A percentile compares a stretch with the other conserved stretches of the same genome.
phyloP scores from a whole-genome alignment of 2,113 vertebrate genomes.

The Hydrolagus affinis region DNA sequence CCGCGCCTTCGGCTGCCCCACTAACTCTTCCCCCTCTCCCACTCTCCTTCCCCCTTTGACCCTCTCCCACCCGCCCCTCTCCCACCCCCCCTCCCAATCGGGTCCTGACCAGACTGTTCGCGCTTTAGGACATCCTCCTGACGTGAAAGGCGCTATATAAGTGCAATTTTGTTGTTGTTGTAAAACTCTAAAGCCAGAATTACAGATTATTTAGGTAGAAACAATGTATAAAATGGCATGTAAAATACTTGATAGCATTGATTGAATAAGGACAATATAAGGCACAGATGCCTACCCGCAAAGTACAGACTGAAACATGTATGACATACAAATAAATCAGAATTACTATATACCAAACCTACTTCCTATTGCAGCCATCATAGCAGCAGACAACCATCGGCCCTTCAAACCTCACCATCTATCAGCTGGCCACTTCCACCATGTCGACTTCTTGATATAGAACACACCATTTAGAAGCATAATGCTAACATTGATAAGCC shows the following conservation, averaged over 20 bases:
- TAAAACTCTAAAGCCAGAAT: neutral
- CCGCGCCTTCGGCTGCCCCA: no score
- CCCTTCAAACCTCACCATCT: neutral
- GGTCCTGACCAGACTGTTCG: no score
- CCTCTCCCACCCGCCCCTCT: no score
- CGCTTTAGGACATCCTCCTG: no score
- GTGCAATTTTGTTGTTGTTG: no score
- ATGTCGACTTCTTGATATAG: neutral
- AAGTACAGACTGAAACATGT: slow-evolving; percentile 18
- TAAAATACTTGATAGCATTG: neutral
- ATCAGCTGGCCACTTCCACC: neutral
- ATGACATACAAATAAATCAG: accelerated
- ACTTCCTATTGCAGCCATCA: slow-evolving; percentile 10
- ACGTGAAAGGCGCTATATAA: no score
- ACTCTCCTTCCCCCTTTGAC: no score
- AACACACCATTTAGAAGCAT: neutral
- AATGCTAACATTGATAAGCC: slow-evolving; percentile 5
- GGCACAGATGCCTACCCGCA: neutral
- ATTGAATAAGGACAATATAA: neutral
- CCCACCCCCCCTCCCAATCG: no score
- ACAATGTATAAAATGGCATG: neutral
- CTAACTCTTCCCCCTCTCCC: no score
- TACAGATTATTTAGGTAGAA: neutral
- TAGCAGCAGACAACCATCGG: neutral
- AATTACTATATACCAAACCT: neutral